Evolutionary conservation across 2,797 vertebrate species (phyloP).

Genomic region (Coracias cyanogaster): DNA sequence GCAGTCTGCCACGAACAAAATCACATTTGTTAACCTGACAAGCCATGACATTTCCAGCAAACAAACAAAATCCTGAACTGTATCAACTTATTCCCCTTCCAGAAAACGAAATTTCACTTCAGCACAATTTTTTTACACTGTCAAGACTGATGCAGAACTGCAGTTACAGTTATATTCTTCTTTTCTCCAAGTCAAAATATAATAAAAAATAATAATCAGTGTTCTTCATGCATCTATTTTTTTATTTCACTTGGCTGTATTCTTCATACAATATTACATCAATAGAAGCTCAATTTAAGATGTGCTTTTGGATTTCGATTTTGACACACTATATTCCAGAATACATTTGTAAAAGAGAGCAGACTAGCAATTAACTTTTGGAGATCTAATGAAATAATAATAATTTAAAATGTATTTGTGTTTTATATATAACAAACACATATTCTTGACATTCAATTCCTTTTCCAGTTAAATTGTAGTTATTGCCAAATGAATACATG

Average conservation of each 20-base stretch:
- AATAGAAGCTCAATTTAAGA: background rate
- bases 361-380: background rate
- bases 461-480: background rate
- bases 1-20: conserved; percentile 30
- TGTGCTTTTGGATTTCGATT: background rate
- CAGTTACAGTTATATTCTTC: background rate
- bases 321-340: background rate
- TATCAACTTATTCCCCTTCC: conserved; percentile 27
- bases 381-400: background rate
- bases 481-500: background rate
- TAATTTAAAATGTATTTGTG: background rate
- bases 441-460: background rate
- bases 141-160: background rate
- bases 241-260: background rate
- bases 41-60: conserved; percentile 48
- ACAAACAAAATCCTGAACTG: conserved; percentile 41
- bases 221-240: background rate
- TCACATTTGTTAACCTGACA: conserved; percentile 60
- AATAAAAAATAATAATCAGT: background rate
- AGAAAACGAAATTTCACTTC: conserved; percentile 27
- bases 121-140: background rate
- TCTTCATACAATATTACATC: background rate
- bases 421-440: background rate
- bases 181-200: background rate
- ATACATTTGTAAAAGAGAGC: background rate